A percentile compares a stretch with the other conserved stretches of the same genome.
Conservation (phyloP, 30 jellyfish, hydroid and myxozoan genomes). For the Cassiopea andromeda region DNA sequence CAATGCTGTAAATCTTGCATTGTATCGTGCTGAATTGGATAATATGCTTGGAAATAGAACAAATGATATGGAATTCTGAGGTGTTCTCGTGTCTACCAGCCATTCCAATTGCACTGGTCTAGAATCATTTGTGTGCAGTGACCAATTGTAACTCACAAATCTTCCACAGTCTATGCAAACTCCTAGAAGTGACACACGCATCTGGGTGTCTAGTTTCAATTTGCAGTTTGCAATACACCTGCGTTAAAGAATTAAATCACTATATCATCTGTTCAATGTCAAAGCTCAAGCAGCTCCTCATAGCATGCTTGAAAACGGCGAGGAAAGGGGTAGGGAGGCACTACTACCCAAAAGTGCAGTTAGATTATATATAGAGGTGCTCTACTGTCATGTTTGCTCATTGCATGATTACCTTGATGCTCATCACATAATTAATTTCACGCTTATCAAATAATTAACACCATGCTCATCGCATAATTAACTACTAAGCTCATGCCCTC, state of each 20-base stretch:
- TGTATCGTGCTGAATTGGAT: conserved; percentile 4
- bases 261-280: too few species aligned
- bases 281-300: background rate
- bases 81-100: conserved; percentile 44
- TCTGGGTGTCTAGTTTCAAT: conserved; percentile 46
- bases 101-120: conserved; percentile 16
- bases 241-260: background rate
- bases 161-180: conserved; percentile 38
- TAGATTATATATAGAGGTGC: too few species aligned
- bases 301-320: too few species aligned
- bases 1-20: conserved; percentile 33
- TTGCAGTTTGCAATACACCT: conserved; percentile 59
- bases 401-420: too few species aligned
- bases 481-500: too few species aligned
- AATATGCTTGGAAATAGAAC: conserved; percentile 39
- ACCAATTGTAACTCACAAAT: conserved; percentile 18
- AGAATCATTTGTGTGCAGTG: background rate
- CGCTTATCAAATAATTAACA: too few species aligned
- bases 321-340: too few species aligned
- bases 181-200: conserved; percentile 50
- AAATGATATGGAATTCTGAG: conserved; percentile 32
- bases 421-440: too few species aligned
- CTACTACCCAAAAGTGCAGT: too few species aligned
- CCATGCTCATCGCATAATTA: too few species aligned
- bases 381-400: too few species aligned